Percentiles rank a stretch among this genome's conserved stretches.
phyloP scores from a whole-genome alignment of 2,797 vertebrate genomes.

The Platalea minor region DNA sequence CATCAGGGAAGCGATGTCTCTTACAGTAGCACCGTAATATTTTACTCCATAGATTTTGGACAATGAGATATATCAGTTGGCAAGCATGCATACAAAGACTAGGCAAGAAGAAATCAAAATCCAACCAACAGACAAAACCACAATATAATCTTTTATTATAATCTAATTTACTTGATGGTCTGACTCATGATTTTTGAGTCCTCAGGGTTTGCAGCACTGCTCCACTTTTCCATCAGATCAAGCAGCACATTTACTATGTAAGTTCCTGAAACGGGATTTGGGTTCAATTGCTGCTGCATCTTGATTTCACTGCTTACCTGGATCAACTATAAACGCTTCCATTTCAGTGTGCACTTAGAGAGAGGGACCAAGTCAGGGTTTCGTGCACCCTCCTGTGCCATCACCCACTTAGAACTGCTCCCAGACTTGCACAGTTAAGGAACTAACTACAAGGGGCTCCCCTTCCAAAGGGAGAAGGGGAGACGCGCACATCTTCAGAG shows the following conservation, averaged over 20 bases:
- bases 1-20: background rate
- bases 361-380: background rate
- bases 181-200: conserved; percentile 7
- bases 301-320: background rate
- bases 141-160: conserved; percentile 10
- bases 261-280: background rate
- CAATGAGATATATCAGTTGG: background rate
- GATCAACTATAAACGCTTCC: background rate
- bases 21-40: background rate
- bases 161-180: conserved; percentile 13
- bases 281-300: background rate
- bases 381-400: background rate
- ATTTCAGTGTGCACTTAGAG: fast-evolving
- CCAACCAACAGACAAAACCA: background rate
- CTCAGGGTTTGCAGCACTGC: background rate
- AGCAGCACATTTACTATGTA: background rate
- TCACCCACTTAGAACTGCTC: background rate
- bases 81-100: background rate
- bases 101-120: background rate
- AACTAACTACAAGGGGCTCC: fast-evolving
- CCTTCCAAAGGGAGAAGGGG: fast-evolving
- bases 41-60: background rate
- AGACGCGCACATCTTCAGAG: no score
- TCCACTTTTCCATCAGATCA: background rate
- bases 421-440: background rate